phyloP scores from a whole-genome alignment of 30 jellyfish, hydroid and myxozoan genomes.

The Haliclystus octoradiatus region DNA sequence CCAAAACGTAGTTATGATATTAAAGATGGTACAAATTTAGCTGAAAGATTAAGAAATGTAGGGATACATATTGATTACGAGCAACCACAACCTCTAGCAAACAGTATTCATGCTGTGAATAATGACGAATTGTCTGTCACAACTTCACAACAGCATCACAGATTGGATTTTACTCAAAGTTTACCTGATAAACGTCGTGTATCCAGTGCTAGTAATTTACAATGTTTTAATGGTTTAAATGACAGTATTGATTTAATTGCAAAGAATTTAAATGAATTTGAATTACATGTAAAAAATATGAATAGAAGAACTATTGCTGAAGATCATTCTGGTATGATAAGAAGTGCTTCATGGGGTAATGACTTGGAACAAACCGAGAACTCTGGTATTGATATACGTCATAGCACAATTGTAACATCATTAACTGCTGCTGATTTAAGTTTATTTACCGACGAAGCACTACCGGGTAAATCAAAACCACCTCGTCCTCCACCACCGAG shows the following conservation, averaged over 20 bases:
- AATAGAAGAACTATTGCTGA: neutral
- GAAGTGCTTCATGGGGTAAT: slow-evolving; percentile 5
- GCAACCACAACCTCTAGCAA: neutral
- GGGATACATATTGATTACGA: slow-evolving; percentile 19
- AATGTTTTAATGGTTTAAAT: no score
- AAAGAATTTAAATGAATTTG: slow-evolving; percentile 25
- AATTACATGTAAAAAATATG: slow-evolving; percentile 7
- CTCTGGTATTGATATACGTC: slow-evolving; percentile 7
- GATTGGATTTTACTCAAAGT: neutral
- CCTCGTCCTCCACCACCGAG: slow-evolving; percentile 48
- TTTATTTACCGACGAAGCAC: slow-evolving; percentile 3
- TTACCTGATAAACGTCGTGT: slow-evolving; percentile 9
- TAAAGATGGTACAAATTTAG: slow-evolving; percentile 19
- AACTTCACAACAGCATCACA: neutral
- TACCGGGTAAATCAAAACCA: slow-evolving; percentile 2
- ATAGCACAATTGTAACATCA: neutral
- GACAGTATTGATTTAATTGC: slow-evolving; percentile 18
- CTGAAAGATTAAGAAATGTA: slow-evolving; percentile 16
- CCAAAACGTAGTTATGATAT: slow-evolving; percentile 41
- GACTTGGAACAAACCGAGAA: slow-evolving; percentile 8
- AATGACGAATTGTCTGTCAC: neutral
- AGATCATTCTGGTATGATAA: neutral
- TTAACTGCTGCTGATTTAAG: slow-evolving; percentile 41
- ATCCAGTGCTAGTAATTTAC: slow-evolving; percentile 8
- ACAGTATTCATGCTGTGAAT: neutral